Base-by-base conservation (phyloP, 2,888 invertebrate genomes). In the Rhagium mordax region DNA sequence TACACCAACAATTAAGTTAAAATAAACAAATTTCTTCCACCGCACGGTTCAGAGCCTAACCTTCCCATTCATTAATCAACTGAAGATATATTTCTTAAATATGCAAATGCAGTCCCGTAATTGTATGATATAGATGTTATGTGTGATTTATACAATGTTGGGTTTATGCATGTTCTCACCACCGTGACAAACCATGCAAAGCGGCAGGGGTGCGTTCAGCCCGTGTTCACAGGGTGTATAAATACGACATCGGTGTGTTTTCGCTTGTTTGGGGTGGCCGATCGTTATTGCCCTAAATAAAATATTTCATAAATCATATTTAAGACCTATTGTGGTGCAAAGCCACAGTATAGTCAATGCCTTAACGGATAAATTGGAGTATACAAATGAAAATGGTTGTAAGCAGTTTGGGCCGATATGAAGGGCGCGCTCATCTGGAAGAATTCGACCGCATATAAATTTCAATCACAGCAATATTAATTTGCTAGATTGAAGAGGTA, bases 271-370 rank as follows among this genome's bases (percentile, higher is more conserved):
- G 84, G 85, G 85, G 86, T 85, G 85, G 81, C 81, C 77, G 79
- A 77, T 77, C 79, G 80, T 81, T 83, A 85, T 85, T 84, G 86
- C 85, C 86, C 85, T 82, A 85, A 84, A 86, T 86, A 86, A 87
- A 87, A 85, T 85, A 85, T 86, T 86, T 84, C 86, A 87, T 87
- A 87, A 87, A 87, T 87, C 87, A 87, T 87, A 87, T 87, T 87
- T 87, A 87, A 86, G 84, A 80, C 81, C 85, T 77, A 86, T 87
- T 87, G 86, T 87, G 81, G 65, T 74, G 68, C 73, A 62, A 81
- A 75, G 77, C 77, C 78, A 81, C 80, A 81, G 82, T 49, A 33
- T 71, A 70, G 68, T 60, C 72, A 65, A 68, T 74, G 76, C 70
- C 76, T 74, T 84, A 84, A 85, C 85, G 85, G 85, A 84, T 84